These are phyloP conservation scores for Sterrhoptilus dennistouni DNA, from an alignment of 2,113 vertebrate genomes.

Conservation along the genomic window DNA sequence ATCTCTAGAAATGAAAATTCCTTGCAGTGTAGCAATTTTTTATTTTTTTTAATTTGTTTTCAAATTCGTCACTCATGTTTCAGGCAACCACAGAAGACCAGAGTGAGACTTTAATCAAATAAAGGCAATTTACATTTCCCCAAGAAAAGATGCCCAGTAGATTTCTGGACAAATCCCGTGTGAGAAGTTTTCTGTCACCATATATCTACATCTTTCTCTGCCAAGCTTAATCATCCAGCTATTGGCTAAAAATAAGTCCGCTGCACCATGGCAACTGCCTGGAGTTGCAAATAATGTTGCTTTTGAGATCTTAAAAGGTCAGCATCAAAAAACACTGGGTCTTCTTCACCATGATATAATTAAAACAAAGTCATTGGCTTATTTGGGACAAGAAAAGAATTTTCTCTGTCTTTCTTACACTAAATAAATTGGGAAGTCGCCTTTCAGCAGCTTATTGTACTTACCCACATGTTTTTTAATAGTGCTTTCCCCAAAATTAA, in stretches of 20 bases:
- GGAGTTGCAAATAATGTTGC: neutral
- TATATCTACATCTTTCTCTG: neutral
- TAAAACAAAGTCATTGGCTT: constrained; percentile 28
- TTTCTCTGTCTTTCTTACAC: neutral
- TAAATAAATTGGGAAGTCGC: constrained; percentile 5
- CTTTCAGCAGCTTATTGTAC: neutral
- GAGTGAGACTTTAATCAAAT: neutral
- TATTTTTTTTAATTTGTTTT: neutral
- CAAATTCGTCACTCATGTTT: neutral
- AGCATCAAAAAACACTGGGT: neutral
- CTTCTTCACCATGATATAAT: neutral
- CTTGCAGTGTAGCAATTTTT: neutral
- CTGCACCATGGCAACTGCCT: neutral
- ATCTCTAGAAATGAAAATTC: neutral
- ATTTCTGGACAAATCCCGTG: neutral
- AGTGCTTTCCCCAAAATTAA: neutral
- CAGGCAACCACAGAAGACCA: neutral
- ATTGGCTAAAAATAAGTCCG: constrained; percentile 24
- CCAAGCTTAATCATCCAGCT: neutral
- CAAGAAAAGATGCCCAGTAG: neutral
- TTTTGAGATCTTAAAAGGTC: neutral
- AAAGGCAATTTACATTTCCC: neutral
- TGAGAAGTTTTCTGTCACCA: neutral
- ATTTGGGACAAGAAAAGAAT: neutral
- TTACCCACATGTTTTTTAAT: neutral